Evolutionary conservation across 1,140 invertebrate species (phyloP), one percentile per base, ranked within the genome.

Genomic region (Gryllus bimaculatus): DNA sequence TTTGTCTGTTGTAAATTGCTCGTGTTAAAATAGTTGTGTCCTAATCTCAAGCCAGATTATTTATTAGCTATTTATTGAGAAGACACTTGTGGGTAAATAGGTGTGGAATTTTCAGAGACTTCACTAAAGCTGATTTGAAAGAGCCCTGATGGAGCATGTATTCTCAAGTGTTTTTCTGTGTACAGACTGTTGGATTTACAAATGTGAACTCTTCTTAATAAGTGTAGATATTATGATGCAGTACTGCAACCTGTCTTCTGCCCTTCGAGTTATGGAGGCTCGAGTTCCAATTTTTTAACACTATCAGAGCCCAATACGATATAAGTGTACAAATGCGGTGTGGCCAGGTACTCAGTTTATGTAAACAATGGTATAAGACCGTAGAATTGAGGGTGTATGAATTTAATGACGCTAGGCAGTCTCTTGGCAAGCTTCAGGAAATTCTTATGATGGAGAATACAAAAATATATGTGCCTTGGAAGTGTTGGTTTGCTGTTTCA

Each of bases 241-340:
- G 18, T 18, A 66, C 54, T 66, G 54, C 54, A 66, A 66, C 54
- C 54, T 66, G 10, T 66, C 54, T 66, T 66, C 54, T 66, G 54
- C 18, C 54, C 54, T 66, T 66, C 54, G 54, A 66, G 18, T 66
- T 66, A 18, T 66, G 54, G 54, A 66, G 54, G 54, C 54, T 18
- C 18, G 54, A 66, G 18, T 66, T 66, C 54, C 54, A 66, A 66
- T 77, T 77, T 75, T 77, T 48, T 48, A 77, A 47, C 76, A 77
- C 18, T 77, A 77, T 54, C 76, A 77, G 76, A 77, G 76, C 76
- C 76, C 76, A 77, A 49, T 77, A 77, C 48, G 76, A 77, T 77
- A 20, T 21, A 77, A 77, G 48, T 77, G 76, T 77, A 77, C 76
- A 77, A 77, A 77, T 48, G 20, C 12, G 76, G 76, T 77, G 76